Evolutionary conservation across 2,113 vertebrate species (phyloP).

Genomic region (Prinia subflava): DNA sequence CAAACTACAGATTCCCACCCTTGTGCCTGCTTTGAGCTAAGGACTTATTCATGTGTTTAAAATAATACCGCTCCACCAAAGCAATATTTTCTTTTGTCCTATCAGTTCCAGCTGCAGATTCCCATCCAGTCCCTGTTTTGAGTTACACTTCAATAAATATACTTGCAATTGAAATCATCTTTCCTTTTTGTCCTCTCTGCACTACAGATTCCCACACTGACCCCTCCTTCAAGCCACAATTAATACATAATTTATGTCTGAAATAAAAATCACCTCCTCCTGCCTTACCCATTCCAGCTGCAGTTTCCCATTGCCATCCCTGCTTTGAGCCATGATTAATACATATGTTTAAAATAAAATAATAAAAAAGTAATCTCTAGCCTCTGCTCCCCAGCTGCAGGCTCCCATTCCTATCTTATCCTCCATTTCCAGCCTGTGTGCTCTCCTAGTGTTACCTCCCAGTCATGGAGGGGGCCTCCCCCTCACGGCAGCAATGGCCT

Average conservation of each 20-base stretch:
- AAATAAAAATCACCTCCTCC: conserved; percentile 61
- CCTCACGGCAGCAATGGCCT: rapidly evolving
- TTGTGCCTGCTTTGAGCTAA: not conserved
- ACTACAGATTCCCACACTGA: conserved; percentile 49
- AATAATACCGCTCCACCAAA: not conserved
- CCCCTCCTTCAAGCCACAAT: conserved; percentile 59
- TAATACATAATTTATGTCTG: conserved; percentile 69
- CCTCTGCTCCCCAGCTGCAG: conserved; percentile 45
- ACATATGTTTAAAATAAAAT: conserved; percentile 59
- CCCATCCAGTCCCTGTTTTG: conserved; percentile 56
- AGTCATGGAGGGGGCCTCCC: not conserved
- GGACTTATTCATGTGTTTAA: conserved; percentile 23
- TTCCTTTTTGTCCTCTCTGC: conserved; percentile 29
- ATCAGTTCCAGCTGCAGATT: conserved; percentile 64
- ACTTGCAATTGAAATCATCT: conserved; percentile 68
- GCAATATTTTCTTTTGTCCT: conserved; percentile 35
- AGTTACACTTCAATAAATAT: conserved; percentile 72
- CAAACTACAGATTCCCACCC: not conserved
- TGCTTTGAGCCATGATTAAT: conserved; percentile 10
- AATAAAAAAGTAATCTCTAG: conserved; percentile 46
- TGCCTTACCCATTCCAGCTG: conserved; percentile 57
- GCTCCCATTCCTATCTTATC: conserved; percentile 41
- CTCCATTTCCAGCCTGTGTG: not conserved
- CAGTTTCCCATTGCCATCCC: conserved; percentile 17
- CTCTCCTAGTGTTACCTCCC: not conserved